Percentiles rank a stretch among this genome's conserved stretches.
Conservation (phyloP, 2,113 vertebrate species). For the Antennarius striatus region DNA sequence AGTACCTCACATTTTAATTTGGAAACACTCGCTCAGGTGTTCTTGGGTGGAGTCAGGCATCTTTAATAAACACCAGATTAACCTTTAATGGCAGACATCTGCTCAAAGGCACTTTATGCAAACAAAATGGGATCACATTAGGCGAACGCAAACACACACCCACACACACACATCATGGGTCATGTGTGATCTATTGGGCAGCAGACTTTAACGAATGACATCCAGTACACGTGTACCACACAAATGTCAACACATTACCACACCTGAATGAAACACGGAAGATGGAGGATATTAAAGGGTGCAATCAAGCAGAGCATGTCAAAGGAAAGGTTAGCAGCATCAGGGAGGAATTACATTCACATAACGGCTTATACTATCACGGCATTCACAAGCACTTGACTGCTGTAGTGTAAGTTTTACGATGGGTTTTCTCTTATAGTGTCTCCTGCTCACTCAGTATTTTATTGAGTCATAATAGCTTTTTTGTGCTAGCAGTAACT, state of each 20-base stretch:
- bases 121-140: constrained; percentile 21
- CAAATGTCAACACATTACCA: constrained; percentile 35
- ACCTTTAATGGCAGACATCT: constrained; percentile 33
- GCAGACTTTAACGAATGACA: constrained; percentile 11
- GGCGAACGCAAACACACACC: constrained; percentile 10
- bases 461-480: too few relatives aligned
- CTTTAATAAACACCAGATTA: too few relatives aligned
- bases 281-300: constrained; percentile 77
- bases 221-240: constrained; percentile 28
- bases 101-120: constrained; percentile 14
- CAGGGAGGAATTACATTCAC: neutral
- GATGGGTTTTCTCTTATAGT: too few relatives aligned
- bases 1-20: too few relatives aligned
- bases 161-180: constrained; percentile 25
- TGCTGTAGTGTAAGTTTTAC: too few relatives aligned
- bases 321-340: constrained; percentile 7
- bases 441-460: too few relatives aligned
- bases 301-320: constrained; percentile 58
- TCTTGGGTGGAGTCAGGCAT: too few relatives aligned
- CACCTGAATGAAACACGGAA: constrained; percentile 51
- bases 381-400: too few relatives aligned
- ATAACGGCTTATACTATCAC: too few relatives aligned
- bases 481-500: neutral
- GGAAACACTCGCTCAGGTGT: neutral
- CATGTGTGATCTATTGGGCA: constrained; percentile 26